These are phyloP conservation scores for Discoglossus pictus DNA, from an alignment of 2,797 vertebrate species.

Conservation along the genomic window DNA sequence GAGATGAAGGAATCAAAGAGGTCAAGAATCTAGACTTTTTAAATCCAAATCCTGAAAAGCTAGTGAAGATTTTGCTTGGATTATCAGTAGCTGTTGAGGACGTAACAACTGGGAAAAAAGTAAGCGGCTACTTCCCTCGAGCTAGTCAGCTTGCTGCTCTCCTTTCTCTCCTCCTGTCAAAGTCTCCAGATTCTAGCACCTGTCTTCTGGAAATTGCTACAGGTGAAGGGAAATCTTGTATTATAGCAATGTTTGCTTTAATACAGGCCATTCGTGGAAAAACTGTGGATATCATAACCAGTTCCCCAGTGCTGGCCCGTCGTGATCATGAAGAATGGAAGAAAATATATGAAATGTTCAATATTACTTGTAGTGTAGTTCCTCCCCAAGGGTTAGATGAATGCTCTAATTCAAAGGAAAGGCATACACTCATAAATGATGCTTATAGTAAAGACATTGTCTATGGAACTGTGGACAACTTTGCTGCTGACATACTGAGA, in stretches of 20 bases:
- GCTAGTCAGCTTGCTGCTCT: conserved; percentile 52
- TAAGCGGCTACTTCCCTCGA: conserved; percentile 53
- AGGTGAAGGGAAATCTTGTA: conserved; percentile 60
- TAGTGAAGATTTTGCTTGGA: conserved; percentile 34
- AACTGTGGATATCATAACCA: conserved; percentile 59
- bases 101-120: conserved; percentile 20
- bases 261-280: conserved; percentile 53
- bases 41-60: conserved; percentile 29
- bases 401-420: conserved; percentile 9
- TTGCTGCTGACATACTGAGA: conserved; percentile 55
- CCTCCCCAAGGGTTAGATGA: conserved; percentile 35
- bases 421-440: conserved; percentile 23
- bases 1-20: conserved; percentile 33
- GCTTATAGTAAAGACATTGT: conserved; percentile 52
- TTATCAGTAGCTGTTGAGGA: conserved; percentile 49
- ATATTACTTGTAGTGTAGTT: conserved; percentile 50
- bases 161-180: conserved; percentile 47
- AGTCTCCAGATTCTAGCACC: conserved; percentile 27
- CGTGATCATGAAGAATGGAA: conserved; percentile 54
- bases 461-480: conserved; percentile 53
- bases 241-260: too few species aligned
- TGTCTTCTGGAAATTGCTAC: conserved; percentile 58
- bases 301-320: conserved; percentile 52
- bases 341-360: conserved; percentile 52
- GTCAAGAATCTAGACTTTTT: conserved; percentile 33